Conservation (phyloP, 1,140 invertebrate genomes). For the Nylanderia fulva region DNA sequence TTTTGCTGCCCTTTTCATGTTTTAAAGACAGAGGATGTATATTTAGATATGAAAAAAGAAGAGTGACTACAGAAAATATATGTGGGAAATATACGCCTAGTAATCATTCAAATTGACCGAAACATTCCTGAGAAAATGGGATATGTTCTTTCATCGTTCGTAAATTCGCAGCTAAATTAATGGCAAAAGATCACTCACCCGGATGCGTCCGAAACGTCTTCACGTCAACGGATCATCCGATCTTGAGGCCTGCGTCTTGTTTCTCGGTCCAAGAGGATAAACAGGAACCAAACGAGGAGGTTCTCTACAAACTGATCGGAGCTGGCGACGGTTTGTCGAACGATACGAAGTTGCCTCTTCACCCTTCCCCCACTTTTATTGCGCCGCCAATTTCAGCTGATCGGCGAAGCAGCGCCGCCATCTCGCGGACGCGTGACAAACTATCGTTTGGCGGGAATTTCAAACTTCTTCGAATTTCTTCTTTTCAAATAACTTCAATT, state of each 20-base stretch:
- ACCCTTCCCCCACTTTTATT: not conserved
- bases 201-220: conserved; percentile 83
- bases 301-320: conserved; percentile 58
- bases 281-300: conserved; percentile 37
- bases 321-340: conserved; percentile 74
- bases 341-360: conserved; percentile 74
- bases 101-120: not conserved
- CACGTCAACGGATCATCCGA: conserved; percentile 79
- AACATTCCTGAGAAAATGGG: not conserved
- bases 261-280: conserved; percentile 71
- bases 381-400: conserved; percentile 75
- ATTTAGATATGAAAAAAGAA: not conserved
- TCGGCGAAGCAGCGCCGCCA: no score
- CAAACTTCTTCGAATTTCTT: not conserved
- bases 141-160: not conserved
- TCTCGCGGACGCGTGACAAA: no score
- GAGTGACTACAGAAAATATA: not conserved
- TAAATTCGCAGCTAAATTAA: not conserved
- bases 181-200: conserved; percentile 75
- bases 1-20: no score
- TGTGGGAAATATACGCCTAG: no score
- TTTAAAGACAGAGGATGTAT: no score
- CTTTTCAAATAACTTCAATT: not conserved
- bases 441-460: not conserved
- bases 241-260: conserved; percentile 73